Conservation (phyloP, 2,113 vertebrate genomes). For the Myrmophylax atrothorax region DNA sequence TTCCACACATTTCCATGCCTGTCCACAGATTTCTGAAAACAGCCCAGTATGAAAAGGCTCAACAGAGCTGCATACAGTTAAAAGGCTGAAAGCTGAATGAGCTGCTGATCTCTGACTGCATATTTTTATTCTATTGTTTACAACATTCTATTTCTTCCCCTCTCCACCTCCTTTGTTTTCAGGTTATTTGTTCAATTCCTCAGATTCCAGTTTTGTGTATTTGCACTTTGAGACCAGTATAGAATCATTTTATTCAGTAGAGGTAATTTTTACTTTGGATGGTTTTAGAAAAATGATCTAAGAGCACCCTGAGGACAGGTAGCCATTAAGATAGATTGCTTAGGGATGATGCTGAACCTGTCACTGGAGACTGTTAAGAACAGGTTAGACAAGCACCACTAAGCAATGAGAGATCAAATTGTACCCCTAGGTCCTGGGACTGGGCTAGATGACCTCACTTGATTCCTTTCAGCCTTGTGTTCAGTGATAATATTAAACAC, state of each 20-base stretch:
- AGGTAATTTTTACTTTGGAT: not conserved
- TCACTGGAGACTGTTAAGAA: not conserved
- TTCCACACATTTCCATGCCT: not conserved
- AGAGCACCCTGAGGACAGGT: not conserved
- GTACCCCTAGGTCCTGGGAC: not conserved
- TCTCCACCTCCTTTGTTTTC: not conserved
- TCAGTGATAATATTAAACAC: not conserved
- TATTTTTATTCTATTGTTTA: slow-evolving; percentile 29
- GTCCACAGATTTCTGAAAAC: slow-evolving; percentile 43
- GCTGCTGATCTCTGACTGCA: slow-evolving; percentile 3
- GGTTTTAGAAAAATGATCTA: not conserved
- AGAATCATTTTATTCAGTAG: not conserved
- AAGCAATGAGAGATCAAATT: not conserved
- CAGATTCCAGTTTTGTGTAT: not conserved
- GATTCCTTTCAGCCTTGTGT: not conserved
- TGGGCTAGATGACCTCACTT: not conserved
- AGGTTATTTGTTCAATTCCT: not conserved
- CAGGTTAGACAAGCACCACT: not conserved
- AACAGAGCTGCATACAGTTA: not conserved
- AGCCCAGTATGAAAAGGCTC: slow-evolving; percentile 1
- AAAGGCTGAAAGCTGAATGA: slow-evolving; percentile 17
- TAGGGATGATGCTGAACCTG: not conserved
- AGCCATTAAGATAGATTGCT: not conserved
- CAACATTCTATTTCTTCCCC: not conserved
- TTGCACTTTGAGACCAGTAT: not conserved